These are phyloP conservation scores for Apoderus coryli DNA, from an alignment of 2,888 invertebrate species.

Conservation along the genomic window DNA sequence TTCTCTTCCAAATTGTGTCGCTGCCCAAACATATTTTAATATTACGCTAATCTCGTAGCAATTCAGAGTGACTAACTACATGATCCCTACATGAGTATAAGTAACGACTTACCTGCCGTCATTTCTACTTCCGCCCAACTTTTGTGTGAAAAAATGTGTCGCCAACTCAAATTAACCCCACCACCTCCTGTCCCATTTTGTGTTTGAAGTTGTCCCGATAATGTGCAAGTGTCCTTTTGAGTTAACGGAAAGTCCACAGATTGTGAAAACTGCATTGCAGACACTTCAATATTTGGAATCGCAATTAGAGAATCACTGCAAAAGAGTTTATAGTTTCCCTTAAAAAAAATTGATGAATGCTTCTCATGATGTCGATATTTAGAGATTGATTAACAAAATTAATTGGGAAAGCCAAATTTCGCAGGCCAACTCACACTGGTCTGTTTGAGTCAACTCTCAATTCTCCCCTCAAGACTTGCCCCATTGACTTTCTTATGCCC, in stretches of 20 bases:
- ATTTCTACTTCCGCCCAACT: conserved; percentile 81
- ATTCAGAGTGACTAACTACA: too few species aligned
- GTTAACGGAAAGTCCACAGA: conserved; percentile 90
- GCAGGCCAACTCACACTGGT: too few species aligned
- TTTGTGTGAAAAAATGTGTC: conserved; percentile 65
- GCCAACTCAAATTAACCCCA: conserved; percentile 60
- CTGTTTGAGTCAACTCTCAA: too few species aligned
- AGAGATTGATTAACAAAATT: too few species aligned
- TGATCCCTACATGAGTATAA: too few species aligned
- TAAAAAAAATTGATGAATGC: background rate
- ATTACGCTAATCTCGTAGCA: too few species aligned
- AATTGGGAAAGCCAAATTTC: too few species aligned
- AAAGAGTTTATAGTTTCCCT: conserved; percentile 8
- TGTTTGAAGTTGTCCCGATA: conserved; percentile 70
- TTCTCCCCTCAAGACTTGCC: too few species aligned
- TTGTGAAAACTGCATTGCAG: conserved; percentile 85
- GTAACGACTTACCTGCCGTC: conserved; percentile 55
- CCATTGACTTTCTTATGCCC: too few species aligned
- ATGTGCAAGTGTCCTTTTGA: conserved; percentile 64
- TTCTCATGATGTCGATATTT: too few species aligned
- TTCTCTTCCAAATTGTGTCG: too few species aligned
- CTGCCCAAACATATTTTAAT: too few species aligned
- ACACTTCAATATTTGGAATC: conserved; percentile 71
- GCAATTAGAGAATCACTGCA: conserved; percentile 6
- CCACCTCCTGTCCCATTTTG: conserved; percentile 81